Evolutionary conservation across 1,140 invertebrate species (phyloP).

Genomic region (Mamestra configurata): DNA sequence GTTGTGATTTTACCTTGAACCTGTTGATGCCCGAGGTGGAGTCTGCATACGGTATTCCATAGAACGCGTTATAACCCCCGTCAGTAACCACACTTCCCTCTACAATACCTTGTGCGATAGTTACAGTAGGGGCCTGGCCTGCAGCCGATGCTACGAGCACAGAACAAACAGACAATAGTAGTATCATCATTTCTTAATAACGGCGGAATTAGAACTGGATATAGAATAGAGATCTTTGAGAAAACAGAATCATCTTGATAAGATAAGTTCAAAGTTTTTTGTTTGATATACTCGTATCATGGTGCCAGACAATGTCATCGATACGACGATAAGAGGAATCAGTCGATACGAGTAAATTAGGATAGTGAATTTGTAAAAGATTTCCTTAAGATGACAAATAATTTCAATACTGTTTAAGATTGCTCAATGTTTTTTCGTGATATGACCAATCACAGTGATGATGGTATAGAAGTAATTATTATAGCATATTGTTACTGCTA

Average conservation of each 20-base stretch:
- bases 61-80: constrained; percentile 72
- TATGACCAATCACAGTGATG: too few relatives aligned
- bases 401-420: too few relatives aligned
- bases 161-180: constrained; percentile 50
- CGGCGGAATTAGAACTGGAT: neutral
- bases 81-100: constrained; percentile 60
- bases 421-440: too few relatives aligned
- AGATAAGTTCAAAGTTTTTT: neutral
- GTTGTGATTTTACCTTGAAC: constrained; percentile 62
- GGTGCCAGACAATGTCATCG: neutral
- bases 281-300: constrained; percentile 44
- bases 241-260: neutral
- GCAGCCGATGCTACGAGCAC: constrained; percentile 50
- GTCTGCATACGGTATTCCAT: constrained; percentile 80
- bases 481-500: too few relatives aligned
- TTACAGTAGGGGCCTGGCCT: constrained; percentile 60
- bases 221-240: neutral
- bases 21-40: constrained; percentile 74
- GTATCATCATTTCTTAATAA: constrained; percentile 59
- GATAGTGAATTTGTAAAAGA: neutral
- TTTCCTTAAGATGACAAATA: too few relatives aligned
- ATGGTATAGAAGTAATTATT: too few relatives aligned
- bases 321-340: neutral
- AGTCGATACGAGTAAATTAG: neutral
- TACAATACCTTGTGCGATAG: constrained; percentile 71